These are phyloP conservation scores for Caenorhabditis japonica DNA, from an alignment of 2,888 invertebrate species.

Conservation along the genomic window DNA sequence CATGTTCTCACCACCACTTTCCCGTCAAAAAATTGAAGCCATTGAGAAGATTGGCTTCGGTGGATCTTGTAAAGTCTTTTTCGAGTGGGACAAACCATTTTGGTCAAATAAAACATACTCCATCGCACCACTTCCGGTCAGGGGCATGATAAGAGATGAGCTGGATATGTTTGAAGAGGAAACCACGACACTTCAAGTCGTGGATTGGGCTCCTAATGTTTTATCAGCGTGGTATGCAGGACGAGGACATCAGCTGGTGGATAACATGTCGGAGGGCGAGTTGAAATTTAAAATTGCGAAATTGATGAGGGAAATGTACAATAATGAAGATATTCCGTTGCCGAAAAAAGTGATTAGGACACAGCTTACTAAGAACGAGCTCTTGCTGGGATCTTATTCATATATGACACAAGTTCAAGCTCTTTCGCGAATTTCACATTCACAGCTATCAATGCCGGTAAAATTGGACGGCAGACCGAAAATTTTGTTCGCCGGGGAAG, in stretches of 20 bases:
- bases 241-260: conserved; percentile 66
- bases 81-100: conserved; percentile 70
- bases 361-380: conserved; percentile 66
- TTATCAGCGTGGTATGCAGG: conserved; percentile 73
- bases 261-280: conserved; percentile 65
- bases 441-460: conserved; percentile 66
- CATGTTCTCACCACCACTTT: conserved; percentile 64
- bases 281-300: conserved; percentile 60
- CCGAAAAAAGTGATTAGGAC: conserved; percentile 54
- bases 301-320: conserved; percentile 63
- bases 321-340: conserved; percentile 33
- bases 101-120: conserved; percentile 67
- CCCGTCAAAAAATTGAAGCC: conserved; percentile 66
- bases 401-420: conserved; percentile 68
- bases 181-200: conserved; percentile 62
- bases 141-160: conserved; percentile 51
- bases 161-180: conserved; percentile 62
- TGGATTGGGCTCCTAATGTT: conserved; percentile 68
- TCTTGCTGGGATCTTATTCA: conserved; percentile 70
- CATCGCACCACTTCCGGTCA: conserved; percentile 65
- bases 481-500: conserved; percentile 73
- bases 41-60: conserved; percentile 71
- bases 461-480: conserved; percentile 57
- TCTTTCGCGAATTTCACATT: conserved; percentile 55
- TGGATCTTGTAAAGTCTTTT: conserved; percentile 69